Percentiles rank a stretch among this genome's conserved stretches.
phyloP scores from a whole-genome alignment of 2,113 vertebrate species.

The Clarias batrachus region DNA sequence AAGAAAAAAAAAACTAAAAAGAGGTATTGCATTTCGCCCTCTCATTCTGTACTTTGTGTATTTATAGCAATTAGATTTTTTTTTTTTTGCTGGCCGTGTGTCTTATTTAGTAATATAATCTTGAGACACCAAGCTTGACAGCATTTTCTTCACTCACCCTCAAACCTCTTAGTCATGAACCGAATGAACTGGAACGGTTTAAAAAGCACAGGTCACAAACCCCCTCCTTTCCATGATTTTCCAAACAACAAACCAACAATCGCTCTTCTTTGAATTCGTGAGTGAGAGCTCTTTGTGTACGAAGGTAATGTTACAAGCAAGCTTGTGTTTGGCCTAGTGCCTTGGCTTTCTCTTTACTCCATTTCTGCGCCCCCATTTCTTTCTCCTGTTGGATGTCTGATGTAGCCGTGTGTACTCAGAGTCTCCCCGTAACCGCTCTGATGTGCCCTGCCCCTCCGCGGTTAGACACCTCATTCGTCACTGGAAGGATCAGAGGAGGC shows the following conservation, averaged over 20 bases:
- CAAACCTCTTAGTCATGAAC: slow-evolving; percentile 23
- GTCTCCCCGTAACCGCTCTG: slow-evolving; percentile 65
- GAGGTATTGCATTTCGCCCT: neutral
- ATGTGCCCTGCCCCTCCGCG: slow-evolving; percentile 67
- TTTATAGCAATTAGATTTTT: slow-evolving; percentile 18
- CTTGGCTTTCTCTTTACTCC: slow-evolving; percentile 38
- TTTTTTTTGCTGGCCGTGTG: neutral
- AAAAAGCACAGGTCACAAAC: slow-evolving; percentile 27
- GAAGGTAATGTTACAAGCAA: slow-evolving; percentile 7
- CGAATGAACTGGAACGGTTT: slow-evolving; percentile 35
- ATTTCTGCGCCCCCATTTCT: slow-evolving; percentile 36
- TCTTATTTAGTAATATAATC: slow-evolving; percentile 9
- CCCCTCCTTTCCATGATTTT: neutral
- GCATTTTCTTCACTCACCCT: slow-evolving; percentile 27
- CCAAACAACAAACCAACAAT: slow-evolving; percentile 4
- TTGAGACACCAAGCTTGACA: slow-evolving; percentile 2
- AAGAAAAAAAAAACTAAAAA: too few relatives aligned
- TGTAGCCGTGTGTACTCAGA: slow-evolving; percentile 70
- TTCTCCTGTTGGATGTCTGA: slow-evolving; percentile 49
- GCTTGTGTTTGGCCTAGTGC: slow-evolving; percentile 51
- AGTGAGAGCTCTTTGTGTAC: slow-evolving; percentile 19
- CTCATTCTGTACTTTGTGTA: neutral
- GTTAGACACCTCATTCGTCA: slow-evolving; percentile 73
- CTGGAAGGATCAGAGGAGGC: slow-evolving; percentile 67
- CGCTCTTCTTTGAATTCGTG: slow-evolving; percentile 4